Evolutionary conservation across 2,113 vertebrate genomes (phyloP), one percentile per base, ranked within the genome.

Genomic region (Typhlomys cinereus): DNA sequence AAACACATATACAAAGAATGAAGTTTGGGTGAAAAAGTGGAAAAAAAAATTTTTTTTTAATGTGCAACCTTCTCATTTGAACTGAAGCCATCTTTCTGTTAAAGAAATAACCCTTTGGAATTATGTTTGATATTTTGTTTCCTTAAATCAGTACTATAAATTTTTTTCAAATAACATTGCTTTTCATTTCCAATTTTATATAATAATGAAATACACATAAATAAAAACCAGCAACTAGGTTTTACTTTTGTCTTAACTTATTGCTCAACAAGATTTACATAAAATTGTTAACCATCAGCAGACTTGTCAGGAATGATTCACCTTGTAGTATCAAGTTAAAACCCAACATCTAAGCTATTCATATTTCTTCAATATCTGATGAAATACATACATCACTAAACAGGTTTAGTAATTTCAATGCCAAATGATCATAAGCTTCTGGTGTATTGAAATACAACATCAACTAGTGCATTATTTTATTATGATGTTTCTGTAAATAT

Each of bases 161-260:
- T 1, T 80, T 29, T 39, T 78, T 88, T 88, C 79, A 57, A 95
- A 57, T 8, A 62, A 46, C 39, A 17, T 70, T 87, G 15, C 57
- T 7, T 50, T 94, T 80, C 44, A 74, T 73, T 82, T 84, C 67
- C 46, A 80, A 81, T 44, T 90, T 91, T 71, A 64, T 70, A 14
- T 48, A 52, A 57, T 67, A 5, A n/a, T n/a, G n/a, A n/a, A 91
- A 82, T 11, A 82, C 4, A 92, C 1, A 2, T 44, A 85, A 76
- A 71, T 48, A 13, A 86, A 91, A 84, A 75, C 39, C 71, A 62
- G 4, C 34, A 44, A 92, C 50, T 67, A 78, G 1, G 59, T 80
- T 83, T 75, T 69, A 64, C 27, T 41, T 52, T 89, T 29, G 7
- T 46, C 61, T 85, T 81, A 34, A 8, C 39, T 29, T 64, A 0